phyloP scores from a whole-genome alignment of 2,888 invertebrate genomes.

The Synanthedon vespiformis region DNA sequence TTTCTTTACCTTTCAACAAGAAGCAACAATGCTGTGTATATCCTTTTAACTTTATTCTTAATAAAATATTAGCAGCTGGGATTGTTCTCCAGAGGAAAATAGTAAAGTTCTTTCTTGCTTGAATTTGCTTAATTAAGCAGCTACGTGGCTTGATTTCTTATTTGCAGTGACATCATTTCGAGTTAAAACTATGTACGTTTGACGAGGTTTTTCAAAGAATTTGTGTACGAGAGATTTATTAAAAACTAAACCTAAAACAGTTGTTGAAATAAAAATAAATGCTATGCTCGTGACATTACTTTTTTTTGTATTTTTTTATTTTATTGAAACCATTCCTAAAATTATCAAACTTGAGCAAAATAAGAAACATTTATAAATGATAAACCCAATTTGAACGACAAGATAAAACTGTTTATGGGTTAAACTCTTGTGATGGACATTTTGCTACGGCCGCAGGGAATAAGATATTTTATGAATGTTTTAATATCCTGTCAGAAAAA shows the following conservation, averaged over 20 bases:
- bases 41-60: background rate
- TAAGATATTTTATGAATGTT: slow-evolving; percentile 22
- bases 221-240: too few relatives aligned
- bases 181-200: background rate
- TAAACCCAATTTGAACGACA: background rate
- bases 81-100: slow-evolving; percentile 15
- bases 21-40: background rate
- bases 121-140: slow-evolving; percentile 21
- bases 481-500: slow-evolving; percentile 36
- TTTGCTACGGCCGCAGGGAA: background rate
- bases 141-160: slow-evolving; percentile 15
- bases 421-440: background rate
- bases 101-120: slow-evolving; percentile 14
- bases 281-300: too few relatives aligned
- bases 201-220: background rate
- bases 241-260: too few relatives aligned
- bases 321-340: too few relatives aligned
- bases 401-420: background rate
- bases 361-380: background rate
- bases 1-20: background rate
- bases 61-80: slow-evolving; percentile 2
- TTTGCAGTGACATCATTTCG: slow-evolving; percentile 1
- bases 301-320: too few relatives aligned
- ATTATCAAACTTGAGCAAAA: too few relatives aligned
- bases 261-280: too few relatives aligned